These are phyloP conservation scores for Microplitis manilae DNA, from an alignment of 2,888 invertebrate genomes.

Conservation along the genomic window DNA sequence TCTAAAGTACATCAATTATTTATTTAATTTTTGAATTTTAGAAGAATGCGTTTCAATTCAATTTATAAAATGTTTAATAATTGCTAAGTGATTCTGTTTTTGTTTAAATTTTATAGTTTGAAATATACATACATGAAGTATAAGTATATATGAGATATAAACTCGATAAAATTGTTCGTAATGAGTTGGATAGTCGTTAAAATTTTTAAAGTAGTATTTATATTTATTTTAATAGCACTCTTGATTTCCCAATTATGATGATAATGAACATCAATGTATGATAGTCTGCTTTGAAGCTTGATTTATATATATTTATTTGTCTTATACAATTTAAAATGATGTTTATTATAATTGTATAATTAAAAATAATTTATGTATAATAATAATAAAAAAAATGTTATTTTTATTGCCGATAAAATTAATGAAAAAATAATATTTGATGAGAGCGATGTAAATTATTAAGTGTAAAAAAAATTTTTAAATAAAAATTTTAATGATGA, in stretches of 20 bases:
- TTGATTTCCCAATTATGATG: slow-evolving; percentile 59
- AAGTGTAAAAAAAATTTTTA: slow-evolving; percentile 18
- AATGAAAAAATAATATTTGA: slow-evolving; percentile 21
- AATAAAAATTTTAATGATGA: slow-evolving; percentile 11
- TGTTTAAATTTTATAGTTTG: background rate
- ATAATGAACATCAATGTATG: slow-evolving; percentile 65
- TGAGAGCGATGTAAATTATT: background rate
- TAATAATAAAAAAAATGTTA: slow-evolving; percentile 11
- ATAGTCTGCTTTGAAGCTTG: slow-evolving; percentile 13
- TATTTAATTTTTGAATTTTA: background rate
- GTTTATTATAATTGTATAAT: background rate
- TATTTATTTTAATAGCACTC: slow-evolving; percentile 50
- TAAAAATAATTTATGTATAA: background rate
- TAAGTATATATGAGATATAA: background rate
- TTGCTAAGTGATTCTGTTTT: no score
- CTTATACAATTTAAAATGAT: background rate
- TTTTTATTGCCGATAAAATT: slow-evolving; percentile 15
- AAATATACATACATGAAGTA: background rate
- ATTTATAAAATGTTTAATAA: no score
- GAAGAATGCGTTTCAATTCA: no score
- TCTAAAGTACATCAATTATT: background rate
- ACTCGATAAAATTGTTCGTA: slow-evolving; percentile 56
- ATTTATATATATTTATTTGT: slow-evolving; percentile 5
- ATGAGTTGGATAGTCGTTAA: slow-evolving; percentile 63
- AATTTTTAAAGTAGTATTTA: slow-evolving; percentile 63